Evolutionary conservation across 2,888 invertebrate genomes (phyloP), one percentile per base, ranked within the genome.

Genomic region (Drosophila cognata): DNA sequence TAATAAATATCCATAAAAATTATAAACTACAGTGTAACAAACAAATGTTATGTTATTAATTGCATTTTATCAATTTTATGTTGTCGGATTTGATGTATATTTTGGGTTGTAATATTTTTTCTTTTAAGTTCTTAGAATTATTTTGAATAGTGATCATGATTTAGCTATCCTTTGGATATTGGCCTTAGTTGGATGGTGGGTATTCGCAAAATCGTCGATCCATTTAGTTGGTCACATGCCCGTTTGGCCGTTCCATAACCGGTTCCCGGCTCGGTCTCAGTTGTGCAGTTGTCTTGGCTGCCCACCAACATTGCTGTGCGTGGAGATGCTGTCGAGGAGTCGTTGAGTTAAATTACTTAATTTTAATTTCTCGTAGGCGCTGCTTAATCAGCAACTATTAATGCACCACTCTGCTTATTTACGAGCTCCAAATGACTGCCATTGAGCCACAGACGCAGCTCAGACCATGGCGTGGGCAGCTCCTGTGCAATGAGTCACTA

Each of bases 361-460:
- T 86, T 88, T 86, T 68, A 78, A 84, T 82, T 82, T 88, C 62
- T 61, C 81, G 84, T 87, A 82, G 84, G 88, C 79, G 86, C 85
- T 92, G 92, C 92, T 92, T 92, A 93, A 93, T 93, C 92, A 92
- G 91, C 91, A 91, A 86, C 92, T 92, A 92, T 92, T 92, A 92
- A 91, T 84, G 89, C 88, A 84, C 89, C 92, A 91, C 89, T 91
- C 82, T 87, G 88, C 81, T 92, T 92, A 92, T 92, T 91, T 92
- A 91, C 91, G 91, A 91, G 76, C 85, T 85, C 86, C 91, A 91
- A 92, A 92, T 91, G 91, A 91, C 79, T 83, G 70, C 85, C 77
- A 88, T 83, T 84, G 84, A 84, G 82, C 33, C 61, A 7, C 31
- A 50, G 48, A 18, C 21, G 35, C 25, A 38, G 36, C 29, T n/a